Evolutionary conservation across 2,888 invertebrate species (phyloP).

Genomic region (Rugalucina vietnamica): DNA sequence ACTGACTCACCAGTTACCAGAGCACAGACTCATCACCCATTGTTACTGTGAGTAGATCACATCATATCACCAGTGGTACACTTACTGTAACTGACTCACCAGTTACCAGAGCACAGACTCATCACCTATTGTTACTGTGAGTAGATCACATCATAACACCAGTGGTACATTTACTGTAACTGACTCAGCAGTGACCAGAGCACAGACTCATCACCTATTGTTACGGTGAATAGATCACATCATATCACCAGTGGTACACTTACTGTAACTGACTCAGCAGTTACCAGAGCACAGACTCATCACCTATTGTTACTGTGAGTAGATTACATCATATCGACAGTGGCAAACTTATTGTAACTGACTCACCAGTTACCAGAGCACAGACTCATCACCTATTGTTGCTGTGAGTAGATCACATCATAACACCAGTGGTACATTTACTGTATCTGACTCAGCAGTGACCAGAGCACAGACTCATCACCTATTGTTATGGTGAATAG

Average conservation of each 20-base stretch:
- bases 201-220: not conserved
- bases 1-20: too few relatives aligned
- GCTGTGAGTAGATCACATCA: not conserved
- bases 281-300: not conserved
- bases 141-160: not conserved
- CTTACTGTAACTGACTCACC: too few relatives aligned
- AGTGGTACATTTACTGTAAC: too few relatives aligned
- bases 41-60: not conserved
- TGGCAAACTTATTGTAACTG: too few relatives aligned
- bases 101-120: not conserved
- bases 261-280: too few relatives aligned
- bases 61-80: too few relatives aligned
- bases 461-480: not conserved
- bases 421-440: too few relatives aligned
- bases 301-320: constrained; percentile 1
- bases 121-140: not conserved
- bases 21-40: not conserved
- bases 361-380: too few relatives aligned
- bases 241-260: too few relatives aligned
- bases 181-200: too few relatives aligned
- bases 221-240: not conserved
- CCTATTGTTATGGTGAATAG: not conserved
- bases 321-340: not conserved
- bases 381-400: not conserved
- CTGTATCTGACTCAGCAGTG: too few relatives aligned